Conservation (phyloP, 2,113 vertebrate genomes). For the Saccopteryx leptura region DNA sequence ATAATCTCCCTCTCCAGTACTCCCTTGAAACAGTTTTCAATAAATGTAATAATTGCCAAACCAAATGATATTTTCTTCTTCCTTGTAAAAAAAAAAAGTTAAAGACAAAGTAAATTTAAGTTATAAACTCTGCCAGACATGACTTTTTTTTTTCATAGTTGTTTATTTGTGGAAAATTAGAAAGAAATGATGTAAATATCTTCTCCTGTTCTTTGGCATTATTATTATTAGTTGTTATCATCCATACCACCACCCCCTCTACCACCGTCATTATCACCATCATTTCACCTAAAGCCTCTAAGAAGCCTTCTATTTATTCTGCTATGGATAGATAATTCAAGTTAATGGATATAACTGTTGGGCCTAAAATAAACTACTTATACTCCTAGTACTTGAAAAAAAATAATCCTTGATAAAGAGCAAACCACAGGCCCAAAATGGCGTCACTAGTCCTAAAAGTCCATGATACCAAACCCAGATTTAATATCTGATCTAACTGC, state of each 20-base stretch:
- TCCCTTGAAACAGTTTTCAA: background rate
- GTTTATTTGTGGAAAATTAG: background rate
- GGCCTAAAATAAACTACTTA: background rate
- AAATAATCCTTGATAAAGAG: background rate
- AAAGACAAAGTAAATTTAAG: slow-evolving; percentile 1
- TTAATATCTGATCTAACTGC: background rate
- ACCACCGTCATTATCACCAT: background rate
- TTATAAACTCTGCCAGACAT: background rate
- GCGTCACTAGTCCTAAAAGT: background rate
- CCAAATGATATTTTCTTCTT: background rate
- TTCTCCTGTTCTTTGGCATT: background rate
- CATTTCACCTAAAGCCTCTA: background rate
- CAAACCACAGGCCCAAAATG: background rate
- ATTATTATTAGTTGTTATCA: background rate
- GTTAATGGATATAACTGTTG: background rate
- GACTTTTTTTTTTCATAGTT: background rate
- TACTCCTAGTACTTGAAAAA: background rate
- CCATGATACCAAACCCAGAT: background rate
- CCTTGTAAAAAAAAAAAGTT: background rate
- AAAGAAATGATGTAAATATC: background rate
- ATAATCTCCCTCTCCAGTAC: background rate
- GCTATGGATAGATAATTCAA: background rate
- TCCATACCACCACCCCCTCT: background rate
- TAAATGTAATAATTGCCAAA: background rate
- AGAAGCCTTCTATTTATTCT: slow-evolving; percentile 3